These are phyloP conservation scores for Dicerorhinus sumatrensis DNA, from an alignment of 2,113 vertebrate species.

Conservation along the genomic window DNA sequence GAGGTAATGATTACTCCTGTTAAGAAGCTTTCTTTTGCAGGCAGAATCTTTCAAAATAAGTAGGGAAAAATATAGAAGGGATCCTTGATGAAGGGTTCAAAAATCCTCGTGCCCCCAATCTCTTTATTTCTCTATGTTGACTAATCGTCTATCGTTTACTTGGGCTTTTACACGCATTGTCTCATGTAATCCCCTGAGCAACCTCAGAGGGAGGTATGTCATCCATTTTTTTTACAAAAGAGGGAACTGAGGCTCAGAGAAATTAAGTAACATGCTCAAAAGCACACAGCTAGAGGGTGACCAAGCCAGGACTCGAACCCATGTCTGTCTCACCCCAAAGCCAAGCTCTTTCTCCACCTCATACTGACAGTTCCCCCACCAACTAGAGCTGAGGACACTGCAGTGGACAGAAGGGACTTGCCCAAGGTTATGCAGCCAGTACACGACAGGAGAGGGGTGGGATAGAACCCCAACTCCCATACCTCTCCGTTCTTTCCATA, in stretches of 20 bases:
- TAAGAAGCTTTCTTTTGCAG: background rate
- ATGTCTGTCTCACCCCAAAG: background rate
- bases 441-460: background rate
- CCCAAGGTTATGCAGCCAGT: background rate
- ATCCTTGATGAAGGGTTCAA: background rate
- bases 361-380: accelerated
- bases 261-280: background rate
- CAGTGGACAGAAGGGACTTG: background rate
- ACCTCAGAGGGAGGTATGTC: too few species aligned
- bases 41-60: background rate
- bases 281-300: background rate
- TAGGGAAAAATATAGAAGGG: background rate
- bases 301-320: background rate
- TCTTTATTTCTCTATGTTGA: background rate
- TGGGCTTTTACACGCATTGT: background rate
- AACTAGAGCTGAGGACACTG: background rate
- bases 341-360: background rate
- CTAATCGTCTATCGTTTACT: background rate
- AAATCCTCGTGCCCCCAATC: background rate
- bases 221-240: background rate
- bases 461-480: accelerated
- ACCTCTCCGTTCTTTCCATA: background rate
- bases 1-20: background rate
- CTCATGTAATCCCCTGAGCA: background rate
- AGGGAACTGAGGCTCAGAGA: background rate